phyloP scores from a whole-genome alignment of 2,888 invertebrate genomes.

The Oscheius myriophilus region DNA sequence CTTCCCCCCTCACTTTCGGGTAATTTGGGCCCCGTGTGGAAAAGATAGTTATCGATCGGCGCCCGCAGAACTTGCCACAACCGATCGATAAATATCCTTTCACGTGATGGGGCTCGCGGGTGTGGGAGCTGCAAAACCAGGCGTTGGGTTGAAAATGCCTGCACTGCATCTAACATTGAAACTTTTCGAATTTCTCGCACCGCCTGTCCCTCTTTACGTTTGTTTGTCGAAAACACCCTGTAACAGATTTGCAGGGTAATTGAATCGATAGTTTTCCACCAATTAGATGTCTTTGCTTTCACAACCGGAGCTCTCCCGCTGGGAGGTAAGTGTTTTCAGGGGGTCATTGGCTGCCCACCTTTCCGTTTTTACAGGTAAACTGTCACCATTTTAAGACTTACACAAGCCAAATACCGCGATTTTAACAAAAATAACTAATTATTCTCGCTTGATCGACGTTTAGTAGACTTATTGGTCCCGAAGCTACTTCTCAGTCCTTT shows the following conservation, averaged over 20 bases:
- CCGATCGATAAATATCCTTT: constrained; percentile 20
- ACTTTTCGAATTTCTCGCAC: background rate
- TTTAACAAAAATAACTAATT: no score
- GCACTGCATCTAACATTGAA: no score
- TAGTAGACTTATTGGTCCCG: no score
- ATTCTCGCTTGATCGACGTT: no score
- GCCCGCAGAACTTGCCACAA: constrained; percentile 11
- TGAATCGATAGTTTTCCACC: no score
- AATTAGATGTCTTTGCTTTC: constrained; percentile 8
- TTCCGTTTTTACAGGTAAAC: no score
- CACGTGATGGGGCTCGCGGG: background rate
- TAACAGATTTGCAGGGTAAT: background rate
- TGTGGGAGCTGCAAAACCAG: no score
- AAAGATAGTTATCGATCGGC: constrained; percentile 9
- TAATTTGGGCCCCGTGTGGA: background rate
- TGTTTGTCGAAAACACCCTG: background rate
- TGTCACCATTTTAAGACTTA: no score
- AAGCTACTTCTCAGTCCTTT: no score
- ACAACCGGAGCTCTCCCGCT: constrained; percentile 19
- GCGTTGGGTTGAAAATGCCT: no score
- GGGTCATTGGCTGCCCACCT: no score
- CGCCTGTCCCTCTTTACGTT: background rate
- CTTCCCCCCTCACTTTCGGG: background rate
- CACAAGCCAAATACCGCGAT: no score
- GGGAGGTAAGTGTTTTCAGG: constrained; percentile 17